A percentile compares a stretch with the other conserved stretches of the same genome.
These are phyloP conservation scores for Alloplasta piceator DNA, from an alignment of 2,888 invertebrate species.

Conservation along the genomic window DNA sequence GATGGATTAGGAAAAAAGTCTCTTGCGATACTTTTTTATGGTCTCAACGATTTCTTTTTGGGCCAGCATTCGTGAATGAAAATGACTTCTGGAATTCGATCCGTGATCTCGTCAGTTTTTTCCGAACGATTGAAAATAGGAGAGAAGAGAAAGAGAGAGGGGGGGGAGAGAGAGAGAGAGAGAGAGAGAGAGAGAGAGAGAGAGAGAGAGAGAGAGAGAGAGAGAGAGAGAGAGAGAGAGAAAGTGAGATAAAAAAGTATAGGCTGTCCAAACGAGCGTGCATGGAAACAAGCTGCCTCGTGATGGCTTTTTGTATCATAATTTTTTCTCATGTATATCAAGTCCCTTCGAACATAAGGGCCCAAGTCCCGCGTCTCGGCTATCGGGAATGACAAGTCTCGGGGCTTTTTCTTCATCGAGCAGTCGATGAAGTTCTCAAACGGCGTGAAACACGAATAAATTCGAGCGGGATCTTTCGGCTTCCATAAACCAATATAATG, in stretches of 20 bases:
- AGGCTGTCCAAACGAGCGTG: slow-evolving; percentile 20
- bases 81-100: slow-evolving; percentile 56
- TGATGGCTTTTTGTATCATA: slow-evolving; percentile 33
- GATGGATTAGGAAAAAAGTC: too few species aligned
- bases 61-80: slow-evolving; percentile 12
- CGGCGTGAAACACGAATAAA: slow-evolving; percentile 54
- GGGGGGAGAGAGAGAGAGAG: too few species aligned
- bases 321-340: neutral
- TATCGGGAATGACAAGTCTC: too few species aligned
- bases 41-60: neutral
- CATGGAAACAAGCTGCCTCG: slow-evolving; percentile 25
- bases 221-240: neutral
- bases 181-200: too few species aligned
- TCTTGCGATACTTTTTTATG: too few species aligned
- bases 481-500: slow-evolving; percentile 66
- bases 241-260: slow-evolving; percentile 10
- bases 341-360: too few species aligned
- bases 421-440: neutral
- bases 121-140: slow-evolving; percentile 31
- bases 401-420: neutral
- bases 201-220: too few species aligned
- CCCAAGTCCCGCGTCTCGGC: too few species aligned
- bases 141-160: neutral
- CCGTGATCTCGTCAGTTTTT: slow-evolving; percentile 30
- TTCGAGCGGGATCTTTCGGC: slow-evolving; percentile 35